Evolutionary conservation across 2,113 vertebrate genomes (phyloP).

Genomic region (Kryptolebias marmoratus): DNA sequence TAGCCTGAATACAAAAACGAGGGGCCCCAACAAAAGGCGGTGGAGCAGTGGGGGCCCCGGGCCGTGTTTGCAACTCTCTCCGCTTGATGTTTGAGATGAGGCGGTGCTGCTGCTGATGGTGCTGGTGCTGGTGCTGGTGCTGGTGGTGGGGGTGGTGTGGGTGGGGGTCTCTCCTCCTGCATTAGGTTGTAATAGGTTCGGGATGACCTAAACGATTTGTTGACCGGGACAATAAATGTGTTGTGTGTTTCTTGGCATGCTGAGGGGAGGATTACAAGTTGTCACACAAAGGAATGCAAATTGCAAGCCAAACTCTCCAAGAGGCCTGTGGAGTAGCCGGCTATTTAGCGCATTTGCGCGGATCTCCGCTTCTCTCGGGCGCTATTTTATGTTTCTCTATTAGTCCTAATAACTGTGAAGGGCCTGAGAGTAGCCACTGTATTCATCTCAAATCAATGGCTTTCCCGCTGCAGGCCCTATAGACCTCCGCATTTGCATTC

Average conservation of each 20-base stretch:
- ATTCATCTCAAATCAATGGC: slow-evolving; percentile 86
- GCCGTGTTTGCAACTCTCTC: slow-evolving; percentile 70
- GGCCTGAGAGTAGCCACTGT: slow-evolving; percentile 83
- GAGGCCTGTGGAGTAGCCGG: slow-evolving; percentile 80
- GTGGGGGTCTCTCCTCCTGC: slow-evolving; percentile 63
- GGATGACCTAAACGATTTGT: slow-evolving; percentile 92
- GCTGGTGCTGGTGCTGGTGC: too few relatives aligned
- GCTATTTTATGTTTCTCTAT: slow-evolving; percentile 84
- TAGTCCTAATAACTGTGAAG: slow-evolving; percentile 85
- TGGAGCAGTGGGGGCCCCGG: slow-evolving; percentile 54
- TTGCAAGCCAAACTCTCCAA: slow-evolving; percentile 83
- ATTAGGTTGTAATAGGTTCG: slow-evolving; percentile 87
- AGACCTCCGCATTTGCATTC: slow-evolving; percentile 82
- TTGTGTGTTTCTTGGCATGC: slow-evolving; percentile 85
- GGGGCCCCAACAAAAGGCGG: slow-evolving; percentile 67
- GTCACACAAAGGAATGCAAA: slow-evolving; percentile 87
- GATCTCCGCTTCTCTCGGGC: slow-evolving; percentile 70
- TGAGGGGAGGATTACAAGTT: slow-evolving; percentile 85
- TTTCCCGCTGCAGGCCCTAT: slow-evolving; percentile 74
- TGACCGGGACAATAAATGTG: slow-evolving; percentile 93
- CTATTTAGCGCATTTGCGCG: slow-evolving; percentile 79
- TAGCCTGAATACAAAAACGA: slow-evolving; percentile 56
- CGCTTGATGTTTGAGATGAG: slow-evolving; percentile 72
- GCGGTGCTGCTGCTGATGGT: slow-evolving; percentile 12
- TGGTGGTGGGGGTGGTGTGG: slow-evolving; percentile 17